Evolutionary conservation across 30 jellyfish, hydroid and myxozoan species (phyloP).

Genomic region (Turritopsis dohrnii): DNA sequence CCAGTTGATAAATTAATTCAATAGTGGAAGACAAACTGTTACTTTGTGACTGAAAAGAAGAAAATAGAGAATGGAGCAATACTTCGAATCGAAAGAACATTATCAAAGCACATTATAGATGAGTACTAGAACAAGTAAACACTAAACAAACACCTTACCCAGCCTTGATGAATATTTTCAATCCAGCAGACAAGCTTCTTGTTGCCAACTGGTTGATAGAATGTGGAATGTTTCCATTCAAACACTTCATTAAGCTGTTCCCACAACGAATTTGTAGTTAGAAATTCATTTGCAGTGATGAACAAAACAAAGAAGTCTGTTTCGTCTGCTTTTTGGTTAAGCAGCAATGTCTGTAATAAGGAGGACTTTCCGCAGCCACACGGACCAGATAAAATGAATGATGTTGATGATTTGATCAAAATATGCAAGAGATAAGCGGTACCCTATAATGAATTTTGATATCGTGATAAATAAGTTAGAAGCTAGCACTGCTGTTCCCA

Average conservation of each 20-base stretch:
- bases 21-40: not conserved
- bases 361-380: conserved; percentile 75
- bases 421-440: conserved; percentile 39
- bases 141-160: not conserved
- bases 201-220: conserved; percentile 64
- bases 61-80: not conserved
- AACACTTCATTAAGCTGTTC: conserved; percentile 53
- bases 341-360: conserved; percentile 41
- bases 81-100: not conserved
- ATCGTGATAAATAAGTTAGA: too few relatives aligned
- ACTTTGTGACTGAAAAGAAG: not conserved
- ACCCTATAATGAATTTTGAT: conserved; percentile 23
- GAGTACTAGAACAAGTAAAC: too few relatives aligned
- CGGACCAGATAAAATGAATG: conserved; percentile 48
- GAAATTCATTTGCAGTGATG: conserved; percentile 53
- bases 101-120: too few relatives aligned
- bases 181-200: conserved; percentile 61
- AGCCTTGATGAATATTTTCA: conserved; percentile 42
- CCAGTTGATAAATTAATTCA: conserved; percentile 4
- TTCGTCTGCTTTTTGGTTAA: conserved; percentile 41
- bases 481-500: too few relatives aligned
- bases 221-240: conserved; percentile 69
- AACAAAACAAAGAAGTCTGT: conserved; percentile 53
- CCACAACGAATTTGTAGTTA: conserved; percentile 47
- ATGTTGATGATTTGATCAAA: conserved; percentile 43